Evolutionary conservation across 2,113 vertebrate genomes (phyloP).

Genomic region (Ctenomys sociabilis): DNA sequence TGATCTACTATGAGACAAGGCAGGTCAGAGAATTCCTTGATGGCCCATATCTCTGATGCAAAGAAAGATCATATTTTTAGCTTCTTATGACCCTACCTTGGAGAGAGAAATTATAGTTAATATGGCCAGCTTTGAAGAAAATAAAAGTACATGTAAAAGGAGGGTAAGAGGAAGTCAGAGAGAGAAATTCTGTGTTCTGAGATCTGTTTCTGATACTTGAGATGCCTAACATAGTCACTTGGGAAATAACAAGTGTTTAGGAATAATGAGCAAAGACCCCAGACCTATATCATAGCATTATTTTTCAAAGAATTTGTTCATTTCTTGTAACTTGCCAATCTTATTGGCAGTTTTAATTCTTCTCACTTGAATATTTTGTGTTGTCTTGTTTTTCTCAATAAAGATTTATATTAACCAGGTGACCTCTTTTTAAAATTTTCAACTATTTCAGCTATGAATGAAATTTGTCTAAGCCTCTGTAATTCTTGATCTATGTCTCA

Average conservation of each 20-base stretch:
- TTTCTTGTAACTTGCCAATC: background rate
- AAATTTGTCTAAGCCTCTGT: background rate
- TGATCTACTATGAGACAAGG: background rate
- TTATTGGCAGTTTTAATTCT: slow-evolving; percentile 18
- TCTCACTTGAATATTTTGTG: background rate
- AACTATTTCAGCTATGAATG: background rate
- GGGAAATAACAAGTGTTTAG: background rate
- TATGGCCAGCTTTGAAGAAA: background rate
- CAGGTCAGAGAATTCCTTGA: background rate
- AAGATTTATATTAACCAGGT: background rate
- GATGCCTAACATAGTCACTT: background rate
- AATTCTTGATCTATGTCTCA: background rate
- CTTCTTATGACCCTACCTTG: background rate
- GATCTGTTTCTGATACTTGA: background rate
- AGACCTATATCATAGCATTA: background rate
- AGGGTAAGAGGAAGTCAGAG: background rate
- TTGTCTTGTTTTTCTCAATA: background rate
- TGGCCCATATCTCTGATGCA: background rate
- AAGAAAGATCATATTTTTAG: background rate
- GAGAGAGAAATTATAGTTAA: background rate
- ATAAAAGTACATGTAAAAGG: background rate
- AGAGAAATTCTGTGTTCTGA: background rate
- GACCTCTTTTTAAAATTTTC: background rate
- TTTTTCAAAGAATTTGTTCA: background rate
- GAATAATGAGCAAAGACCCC: background rate